Base-by-base conservation (phyloP, 2,113 vertebrate genomes). In the Bubalus kerabau region DNA sequence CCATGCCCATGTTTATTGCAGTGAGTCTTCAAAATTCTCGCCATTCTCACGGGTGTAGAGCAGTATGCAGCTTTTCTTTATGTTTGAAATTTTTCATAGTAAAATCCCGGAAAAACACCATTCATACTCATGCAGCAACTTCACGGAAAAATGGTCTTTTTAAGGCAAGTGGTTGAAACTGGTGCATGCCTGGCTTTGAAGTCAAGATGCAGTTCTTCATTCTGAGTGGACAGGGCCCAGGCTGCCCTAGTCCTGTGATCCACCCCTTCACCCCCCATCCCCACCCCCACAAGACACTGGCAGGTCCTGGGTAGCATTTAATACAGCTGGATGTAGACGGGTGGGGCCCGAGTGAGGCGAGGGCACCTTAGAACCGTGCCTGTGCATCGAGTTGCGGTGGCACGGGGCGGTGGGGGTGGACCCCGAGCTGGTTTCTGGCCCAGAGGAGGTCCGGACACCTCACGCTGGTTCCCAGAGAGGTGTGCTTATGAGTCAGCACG, bases 361-460 rank as follows among this genome's bases (percentile, higher is more conserved):
- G 40, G n/a, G 19, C 56, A 43, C 23, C 17, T 40, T 7, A 76
- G 24, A 24, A 14, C 46, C 32, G 4, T 64, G 57, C 64, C 91
- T 13, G 3, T 13, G 2, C 4, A 1, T 4, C 0, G 7, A 4
- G 32, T 74, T 48, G 23, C 1, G 6, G 4, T 48, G 74, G 17
- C 36, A 30, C 0, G 1, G 71, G 12, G 36, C 23, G 0, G 4
- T 1, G 46, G 46, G 21, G 9, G 1, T 2, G 32, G 16, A 19
- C 62, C 52, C 23, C 1, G 43, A 52, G 54, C 40, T 24, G 78
- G 16, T 57, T 81, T 54, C 78, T 81, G 46, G 40, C 50, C 48
- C 9, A 1, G 52, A 74, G 54, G 40, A 46, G n/a, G 46, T 67
- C 60, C 24, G 17, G 62, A 12, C n/a, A 36, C 19, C 48, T 76